Evolutionary conservation across 2,888 invertebrate species (phyloP), one percentile per base, ranked within the genome.

Genomic region (Noctua fimbriata): DNA sequence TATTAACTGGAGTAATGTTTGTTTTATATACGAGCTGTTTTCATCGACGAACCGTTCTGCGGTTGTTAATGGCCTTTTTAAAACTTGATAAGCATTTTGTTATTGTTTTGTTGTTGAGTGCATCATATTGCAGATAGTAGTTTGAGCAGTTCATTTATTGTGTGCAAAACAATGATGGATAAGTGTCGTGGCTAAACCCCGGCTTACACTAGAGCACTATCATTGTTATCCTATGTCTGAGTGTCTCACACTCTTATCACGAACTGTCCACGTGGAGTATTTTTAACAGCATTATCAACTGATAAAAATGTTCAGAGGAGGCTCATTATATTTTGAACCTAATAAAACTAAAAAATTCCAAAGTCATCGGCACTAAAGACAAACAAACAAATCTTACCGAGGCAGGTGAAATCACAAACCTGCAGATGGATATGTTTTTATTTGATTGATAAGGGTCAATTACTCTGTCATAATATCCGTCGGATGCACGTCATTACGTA

Each of bases 141-240:
- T 69, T 82, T 81, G 58, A 44, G 58, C 24, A 70, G 83, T 60
- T 28, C 28, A 52, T 83, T 77, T 52, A 72, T 49, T 65, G 69
- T 72, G 49, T 69, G 47, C 24, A 69, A 80, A 84, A 75, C 69
- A 78, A 49, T 82, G 69, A 66, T 49, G 69, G 66, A 85, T 75
- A 24, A 69, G 78, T 66, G 36, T 65, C 32, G 32, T 28, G 36
- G n/a, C 63, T 78, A 44, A 75, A 82, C 55, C 86, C 77, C 0
- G 66, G 75, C 74, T 86, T 82, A 84, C 21, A 52, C 65, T 67
- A 24, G 63, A 76, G 52, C 72, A 85, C 52, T 85, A 75, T 85
- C 70, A 32, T 28, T 86, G 71, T 79, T 65, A 74, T 86, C 55
- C 79, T 73, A 60, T 52, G 76, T 86, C 84, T 83, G 84, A 85